Conservation (phyloP, 2,113 vertebrate species). For the Eubucco bourcierii region DNA sequence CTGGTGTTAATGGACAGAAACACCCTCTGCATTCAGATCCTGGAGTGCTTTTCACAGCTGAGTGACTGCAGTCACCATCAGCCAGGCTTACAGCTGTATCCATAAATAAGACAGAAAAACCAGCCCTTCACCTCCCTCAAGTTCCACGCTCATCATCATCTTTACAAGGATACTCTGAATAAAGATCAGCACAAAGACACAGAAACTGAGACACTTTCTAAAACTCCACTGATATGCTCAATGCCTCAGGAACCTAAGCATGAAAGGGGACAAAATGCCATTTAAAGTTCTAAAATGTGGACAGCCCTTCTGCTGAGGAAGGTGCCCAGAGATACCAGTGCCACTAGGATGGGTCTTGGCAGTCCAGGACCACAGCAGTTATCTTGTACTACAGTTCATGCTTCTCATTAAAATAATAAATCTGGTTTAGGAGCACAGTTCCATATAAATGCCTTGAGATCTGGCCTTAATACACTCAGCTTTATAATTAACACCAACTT, state of each 20-base stretch:
- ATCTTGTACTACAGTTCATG: not conserved
- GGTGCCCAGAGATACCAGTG: fast-evolving
- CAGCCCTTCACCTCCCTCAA: not conserved
- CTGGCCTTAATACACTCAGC: not conserved
- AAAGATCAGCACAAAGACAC: not conserved
- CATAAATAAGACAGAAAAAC: not conserved
- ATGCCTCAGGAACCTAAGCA: not conserved
- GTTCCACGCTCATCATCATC: fast-evolving
- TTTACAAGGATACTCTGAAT: not conserved
- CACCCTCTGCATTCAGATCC: not conserved
- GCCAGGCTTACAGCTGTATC: not conserved
- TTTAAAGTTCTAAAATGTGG: not conserved
- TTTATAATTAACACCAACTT: conserved; percentile 29
- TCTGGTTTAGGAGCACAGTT: not conserved
- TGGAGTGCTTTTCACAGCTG: conserved; percentile 14
- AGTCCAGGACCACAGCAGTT: fast-evolving
- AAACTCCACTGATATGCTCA: not conserved
- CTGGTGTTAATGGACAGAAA: conserved; percentile 7
- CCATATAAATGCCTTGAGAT: not conserved
- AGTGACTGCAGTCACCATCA: not conserved
- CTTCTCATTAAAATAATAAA: not conserved
- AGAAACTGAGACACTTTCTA: not conserved
- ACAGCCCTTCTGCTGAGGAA: not conserved
- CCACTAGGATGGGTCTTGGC: not conserved
- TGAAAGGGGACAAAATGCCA: not conserved